phyloP scores from a whole-genome alignment of 1,140 invertebrate species.

The Dreissena polymorpha region DNA sequence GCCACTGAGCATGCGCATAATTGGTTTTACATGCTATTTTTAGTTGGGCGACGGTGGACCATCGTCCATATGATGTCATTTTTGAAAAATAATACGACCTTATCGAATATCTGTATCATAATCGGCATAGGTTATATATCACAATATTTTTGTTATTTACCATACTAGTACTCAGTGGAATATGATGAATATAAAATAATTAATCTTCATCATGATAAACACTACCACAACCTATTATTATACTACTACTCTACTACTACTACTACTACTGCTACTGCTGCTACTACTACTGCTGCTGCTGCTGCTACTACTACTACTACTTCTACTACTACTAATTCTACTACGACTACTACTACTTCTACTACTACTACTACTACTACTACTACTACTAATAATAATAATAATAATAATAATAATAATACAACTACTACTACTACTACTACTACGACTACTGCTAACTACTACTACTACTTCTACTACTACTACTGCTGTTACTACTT shows the following conservation, averaged over 20 bases:
- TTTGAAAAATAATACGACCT: no score
- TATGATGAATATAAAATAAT: no score
- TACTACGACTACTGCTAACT: neutral
- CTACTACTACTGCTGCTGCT: neutral
- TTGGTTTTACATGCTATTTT: no score
- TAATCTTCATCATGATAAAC: neutral
- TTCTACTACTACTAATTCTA: neutral
- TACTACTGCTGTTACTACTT: neutral
- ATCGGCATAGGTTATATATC: no score
- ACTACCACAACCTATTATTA: neutral
- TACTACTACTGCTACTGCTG: neutral
- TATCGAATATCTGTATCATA: no score
- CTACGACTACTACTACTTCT: neutral
- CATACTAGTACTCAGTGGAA: no score
- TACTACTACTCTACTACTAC: slow-evolving; percentile 1
- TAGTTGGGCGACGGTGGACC: no score
- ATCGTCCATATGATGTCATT: no score
- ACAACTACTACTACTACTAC: neutral
- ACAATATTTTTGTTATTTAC: neutral
- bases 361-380: slow-evolving; percentile 2
- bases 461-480: slow-evolving; percentile 5
- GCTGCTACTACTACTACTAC: slow-evolving; percentile 2
- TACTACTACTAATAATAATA: neutral
- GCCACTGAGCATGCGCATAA: no score
- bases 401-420: no score